These are phyloP conservation scores for Rhingia campestris DNA, from an alignment of 2,888 invertebrate genomes.

Conservation along the genomic window DNA sequence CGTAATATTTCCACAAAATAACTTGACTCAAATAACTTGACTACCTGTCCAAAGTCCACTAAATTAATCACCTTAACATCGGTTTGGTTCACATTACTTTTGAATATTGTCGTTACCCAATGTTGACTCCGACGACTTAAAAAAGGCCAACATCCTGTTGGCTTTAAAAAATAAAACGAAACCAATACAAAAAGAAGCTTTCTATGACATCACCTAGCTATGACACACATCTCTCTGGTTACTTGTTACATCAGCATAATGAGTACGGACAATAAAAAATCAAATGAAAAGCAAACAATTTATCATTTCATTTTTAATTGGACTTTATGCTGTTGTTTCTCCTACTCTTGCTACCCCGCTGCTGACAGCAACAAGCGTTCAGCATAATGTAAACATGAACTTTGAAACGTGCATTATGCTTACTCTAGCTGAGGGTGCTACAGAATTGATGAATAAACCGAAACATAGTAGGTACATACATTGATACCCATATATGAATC, in stretches of 20 bases:
- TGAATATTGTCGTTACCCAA: slow-evolving; percentile 16
- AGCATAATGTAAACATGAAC: slow-evolving; percentile 40
- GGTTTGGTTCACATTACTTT: slow-evolving; percentile 14
- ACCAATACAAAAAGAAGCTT: slow-evolving; percentile 12
- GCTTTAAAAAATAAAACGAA: neutral
- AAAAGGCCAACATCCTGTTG: slow-evolving; percentile 63
- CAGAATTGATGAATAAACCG: slow-evolving; percentile 16
- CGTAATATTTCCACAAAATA: neutral
- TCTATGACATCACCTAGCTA: slow-evolving; percentile 63
- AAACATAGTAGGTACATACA: slow-evolving; percentile 23
- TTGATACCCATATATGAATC: slow-evolving; percentile 18
- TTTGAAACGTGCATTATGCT: slow-evolving; percentile 20
- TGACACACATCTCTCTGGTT: slow-evolving; percentile 60
- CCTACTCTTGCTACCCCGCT: neutral
- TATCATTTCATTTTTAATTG: slow-evolving; percentile 28
- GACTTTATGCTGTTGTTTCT: neutral
- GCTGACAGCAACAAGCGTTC: neutral
- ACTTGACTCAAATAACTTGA: neutral
- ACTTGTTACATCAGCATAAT: slow-evolving; percentile 63
- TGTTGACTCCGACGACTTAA: slow-evolving; percentile 10
- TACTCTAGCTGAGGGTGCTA: neutral
- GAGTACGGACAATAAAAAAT: slow-evolving; percentile 26
- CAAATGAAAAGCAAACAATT: slow-evolving; percentile 58
- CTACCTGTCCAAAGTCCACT: slow-evolving; percentile 13
- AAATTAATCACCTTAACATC: slow-evolving; percentile 26